Evolutionary conservation across 92 coral and sea anemone genomes (phyloP).

Genomic region (Muricea muricata): DNA sequence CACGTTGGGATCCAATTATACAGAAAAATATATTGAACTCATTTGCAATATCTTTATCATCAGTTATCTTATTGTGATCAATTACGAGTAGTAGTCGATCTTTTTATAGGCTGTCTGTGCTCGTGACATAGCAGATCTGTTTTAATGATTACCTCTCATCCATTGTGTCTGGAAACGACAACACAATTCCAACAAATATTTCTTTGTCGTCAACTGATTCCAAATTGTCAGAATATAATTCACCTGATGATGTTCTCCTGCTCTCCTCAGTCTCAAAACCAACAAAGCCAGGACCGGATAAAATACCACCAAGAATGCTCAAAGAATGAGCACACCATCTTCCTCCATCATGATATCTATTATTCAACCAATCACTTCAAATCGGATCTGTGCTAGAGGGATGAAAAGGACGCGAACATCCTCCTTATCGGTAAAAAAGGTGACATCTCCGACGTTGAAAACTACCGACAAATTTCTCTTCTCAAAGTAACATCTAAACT

Average conservation of each 20-base stretch:
- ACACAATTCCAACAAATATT: not conserved
- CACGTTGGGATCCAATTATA: no score
- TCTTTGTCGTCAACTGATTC: not conserved
- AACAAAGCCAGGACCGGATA: slow-evolving; percentile 13
- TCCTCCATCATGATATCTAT: not conserved
- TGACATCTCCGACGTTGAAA: not conserved
- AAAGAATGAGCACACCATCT: not conserved
- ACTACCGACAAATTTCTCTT: not conserved
- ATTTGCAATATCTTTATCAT: no score
- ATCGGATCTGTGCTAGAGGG: not conserved
- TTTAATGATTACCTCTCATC: no score
- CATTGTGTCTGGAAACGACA: no score
- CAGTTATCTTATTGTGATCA: no score
- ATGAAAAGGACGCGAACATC: not conserved
- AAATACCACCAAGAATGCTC: slow-evolving; percentile 10
- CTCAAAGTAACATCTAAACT: not conserved
- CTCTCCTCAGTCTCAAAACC: not conserved
- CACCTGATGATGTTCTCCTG: not conserved
- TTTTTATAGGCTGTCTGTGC: no score
- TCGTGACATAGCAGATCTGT: slow-evolving; percentile 25
- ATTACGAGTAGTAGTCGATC: no score
- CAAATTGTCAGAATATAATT: not conserved
- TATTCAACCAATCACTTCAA: not conserved
- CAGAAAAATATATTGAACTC: no score
- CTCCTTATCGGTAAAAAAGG: not conserved